These are phyloP conservation scores for Malacoctenus gilli DNA, from an alignment of 2,797 vertebrate species.

Conservation along the genomic window DNA sequence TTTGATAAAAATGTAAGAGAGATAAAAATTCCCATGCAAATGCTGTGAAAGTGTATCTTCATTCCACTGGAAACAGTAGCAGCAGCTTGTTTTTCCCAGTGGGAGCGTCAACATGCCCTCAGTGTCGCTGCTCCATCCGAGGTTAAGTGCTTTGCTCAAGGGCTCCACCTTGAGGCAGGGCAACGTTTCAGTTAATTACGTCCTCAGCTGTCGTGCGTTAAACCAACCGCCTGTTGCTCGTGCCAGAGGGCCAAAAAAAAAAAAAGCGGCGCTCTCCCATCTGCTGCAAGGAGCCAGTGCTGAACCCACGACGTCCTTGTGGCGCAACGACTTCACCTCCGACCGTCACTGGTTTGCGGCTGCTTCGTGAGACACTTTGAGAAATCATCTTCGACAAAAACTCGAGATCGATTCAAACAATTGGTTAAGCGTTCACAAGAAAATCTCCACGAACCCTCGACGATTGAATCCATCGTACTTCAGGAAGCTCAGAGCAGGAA, in stretches of 20 bases:
- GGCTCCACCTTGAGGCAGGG: conserved; percentile 54
- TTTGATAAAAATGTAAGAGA: too few species aligned
- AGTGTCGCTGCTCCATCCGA: background rate
- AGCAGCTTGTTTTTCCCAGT: background rate
- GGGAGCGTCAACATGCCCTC: conserved; percentile 8
- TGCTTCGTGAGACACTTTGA: too few species aligned
- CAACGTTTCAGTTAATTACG: background rate
- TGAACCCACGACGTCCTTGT: conserved; percentile 26
- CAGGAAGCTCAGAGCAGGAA: too few species aligned
- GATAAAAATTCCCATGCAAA: too few species aligned
- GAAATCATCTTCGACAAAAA: too few species aligned
- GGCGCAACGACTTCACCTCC: conserved; percentile 32
- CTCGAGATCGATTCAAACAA: too few species aligned
- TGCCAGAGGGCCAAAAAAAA: conserved; percentile 30
- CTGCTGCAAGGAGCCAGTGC: conserved; percentile 42
- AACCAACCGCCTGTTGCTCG: conserved; percentile 12
- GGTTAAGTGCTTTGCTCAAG: conserved; percentile 39
- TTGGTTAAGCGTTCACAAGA: too few species aligned
- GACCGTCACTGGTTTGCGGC: too few species aligned
- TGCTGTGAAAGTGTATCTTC: background rate
- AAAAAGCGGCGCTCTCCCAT: conserved; percentile 32
- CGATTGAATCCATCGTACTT: too few species aligned
- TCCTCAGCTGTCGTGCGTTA: too few species aligned
- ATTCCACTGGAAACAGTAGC: background rate
- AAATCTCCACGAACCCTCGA: too few species aligned